Base-by-base conservation (phyloP, 2,113 vertebrate genomes). In the Mohoua ochrocephala region DNA sequence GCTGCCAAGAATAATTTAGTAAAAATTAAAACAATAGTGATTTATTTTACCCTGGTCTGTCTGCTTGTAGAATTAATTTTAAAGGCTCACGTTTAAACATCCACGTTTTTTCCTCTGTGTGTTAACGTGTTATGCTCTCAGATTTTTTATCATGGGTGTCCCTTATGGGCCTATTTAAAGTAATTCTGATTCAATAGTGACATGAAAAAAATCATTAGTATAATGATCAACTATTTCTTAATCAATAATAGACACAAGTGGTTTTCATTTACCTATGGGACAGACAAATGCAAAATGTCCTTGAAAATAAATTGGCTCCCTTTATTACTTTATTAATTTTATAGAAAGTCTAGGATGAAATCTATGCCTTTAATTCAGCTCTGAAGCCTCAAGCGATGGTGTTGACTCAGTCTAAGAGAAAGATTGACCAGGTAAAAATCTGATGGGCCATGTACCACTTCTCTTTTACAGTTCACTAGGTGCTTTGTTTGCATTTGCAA, bases 21-120 rank as follows among this genome's bases (percentile, higher is more conserved):
- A 84, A 95, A 96, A 81, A 52, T 91, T 94, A 92, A 87, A 96
- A 84, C 49, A 93, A 79, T 63, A 53, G 15, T 26, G 35, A 60
- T 42, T 42, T 69, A 44, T 56, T 70, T 26, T 10, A 11, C 39
- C 53, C 10, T n/a, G 11, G 5, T 31, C 16, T 47, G 10, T 65
- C 37, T 80, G 14, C 18, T 50, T 93, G 77, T 68, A 82, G 47
- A 91, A 76, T 39, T 5, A 63, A 83, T 85, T 91, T 88, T 87
- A 57, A 94, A 87, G 15, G 41, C 47, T 91, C 52, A 23, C 42
- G 41, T 60, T 89, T 53, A 23, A 44, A 87, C 10, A n/a, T 4
- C 3, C 11, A 19, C 10, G 0, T 1, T 35, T 91, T 77, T 77
- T 42, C 19, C 26, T 76, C 15, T 84, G 22, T 35, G 13, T 47